Evolutionary conservation across 2,113 vertebrate species (phyloP), one percentile per base, ranked within the genome.

Genomic region (Poeciliopsis retropinna): DNA sequence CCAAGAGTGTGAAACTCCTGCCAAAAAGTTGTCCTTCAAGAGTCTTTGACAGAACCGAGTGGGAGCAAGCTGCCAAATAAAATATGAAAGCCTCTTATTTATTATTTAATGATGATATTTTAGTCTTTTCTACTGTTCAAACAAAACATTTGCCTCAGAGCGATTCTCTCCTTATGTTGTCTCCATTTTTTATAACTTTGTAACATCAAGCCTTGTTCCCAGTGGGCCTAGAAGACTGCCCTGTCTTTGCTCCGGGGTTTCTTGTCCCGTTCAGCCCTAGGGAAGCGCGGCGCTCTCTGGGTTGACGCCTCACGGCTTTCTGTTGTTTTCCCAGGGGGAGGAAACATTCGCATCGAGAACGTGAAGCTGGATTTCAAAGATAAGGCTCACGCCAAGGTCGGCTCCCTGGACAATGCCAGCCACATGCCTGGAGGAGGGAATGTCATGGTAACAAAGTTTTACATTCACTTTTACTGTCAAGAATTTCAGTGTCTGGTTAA

Each of bases 351-450:
- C 83, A 98, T 98, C 22, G 97, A 98, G 72, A 98, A 95, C 1
- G 95, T 96, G 84, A 98, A 97, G 91, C 93, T 98, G 92, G 97
- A 98, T 93, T 98, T 98, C 94, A 98, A 97, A 94, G 97, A 98
- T 60, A 98, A 98, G 84, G 97, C 97, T 81, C 94, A 95, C 10
- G 87, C 97, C 87, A 98, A 98, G 94, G 94, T 98, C 13, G 95
- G 96, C 66, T 98, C 97, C 3, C 88, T 98, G 79, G 95, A 96
- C 71, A 98, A 98, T 67, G 86, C 96, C 82, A 96, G 93, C 85
- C 97, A 98, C 0, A 94, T 92, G 6, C 97, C 97, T 13, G 97
- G 97, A 15, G 97, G 97, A 60, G 97, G 97, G 34, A 95, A 98
- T 0, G 72, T 98, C 76, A 96, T 96, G 96, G 96, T 98, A 95